A percentile compares a stretch with the other conserved stretches of the same genome.
Evolutionary conservation across 2,888 invertebrate genomes (phyloP).

Genomic region (Ichneumoninae sp.): DNA sequence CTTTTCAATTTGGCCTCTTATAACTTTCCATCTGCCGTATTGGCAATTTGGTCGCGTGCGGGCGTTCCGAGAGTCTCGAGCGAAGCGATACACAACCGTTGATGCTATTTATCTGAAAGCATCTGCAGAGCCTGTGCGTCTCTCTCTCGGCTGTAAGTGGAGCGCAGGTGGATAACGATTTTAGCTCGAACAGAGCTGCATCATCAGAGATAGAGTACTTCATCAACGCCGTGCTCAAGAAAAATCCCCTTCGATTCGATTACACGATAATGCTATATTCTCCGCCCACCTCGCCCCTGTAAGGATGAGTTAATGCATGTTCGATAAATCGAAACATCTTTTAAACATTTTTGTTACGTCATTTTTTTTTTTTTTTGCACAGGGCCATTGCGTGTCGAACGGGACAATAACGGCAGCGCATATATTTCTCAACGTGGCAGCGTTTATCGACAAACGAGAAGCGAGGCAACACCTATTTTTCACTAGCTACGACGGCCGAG

Average conservation of each 20-base stretch:
- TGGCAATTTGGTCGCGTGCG: conserved; percentile 45
- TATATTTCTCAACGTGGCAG: conserved; percentile 40
- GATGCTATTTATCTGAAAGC: conserved; percentile 65
- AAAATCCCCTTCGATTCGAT: conserved; percentile 53
- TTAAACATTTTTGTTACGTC: neutral
- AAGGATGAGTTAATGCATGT: conserved; percentile 47
- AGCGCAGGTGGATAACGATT: conserved; percentile 59
- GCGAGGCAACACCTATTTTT: conserved; percentile 46
- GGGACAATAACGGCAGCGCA: conserved; percentile 15
- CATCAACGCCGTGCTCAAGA: conserved; percentile 49
- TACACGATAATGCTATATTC: conserved; percentile 58
- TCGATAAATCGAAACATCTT: conserved; percentile 37
- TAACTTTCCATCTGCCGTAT: conserved; percentile 23
- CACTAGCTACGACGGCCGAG: conserved; percentile 21
- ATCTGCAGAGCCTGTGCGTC: conserved; percentile 32
- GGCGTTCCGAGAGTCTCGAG: conserved; percentile 34
- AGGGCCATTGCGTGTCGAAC: conserved; percentile 33
- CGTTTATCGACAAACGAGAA: conserved; percentile 36
- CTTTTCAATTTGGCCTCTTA: conserved; percentile 16
- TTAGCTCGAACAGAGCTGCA: conserved; percentile 43
- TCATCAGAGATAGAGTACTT: conserved; percentile 38
- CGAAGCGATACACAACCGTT: conserved; percentile 32
- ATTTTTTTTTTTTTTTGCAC: conserved; percentile 33
- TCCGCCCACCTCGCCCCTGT: neutral
- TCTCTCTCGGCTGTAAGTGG: conserved; percentile 44